Conservation (phyloP, 2,113 vertebrate species). For the Xiphias gladius region DNA sequence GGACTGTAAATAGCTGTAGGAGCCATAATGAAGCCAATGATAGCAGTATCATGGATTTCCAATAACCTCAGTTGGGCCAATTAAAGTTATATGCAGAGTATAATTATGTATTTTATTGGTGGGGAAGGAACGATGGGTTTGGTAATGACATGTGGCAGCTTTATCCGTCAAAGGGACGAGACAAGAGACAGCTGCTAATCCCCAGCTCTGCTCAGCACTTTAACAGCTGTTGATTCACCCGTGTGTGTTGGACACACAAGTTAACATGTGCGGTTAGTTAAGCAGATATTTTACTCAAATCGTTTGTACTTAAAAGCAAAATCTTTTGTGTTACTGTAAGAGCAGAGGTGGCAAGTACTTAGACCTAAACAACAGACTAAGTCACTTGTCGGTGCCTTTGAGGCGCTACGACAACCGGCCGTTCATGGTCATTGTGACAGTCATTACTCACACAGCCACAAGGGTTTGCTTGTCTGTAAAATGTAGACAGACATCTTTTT, state of each 20-base stretch:
- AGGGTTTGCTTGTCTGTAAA: not conserved
- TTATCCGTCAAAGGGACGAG: conserved; percentile 47
- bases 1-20: conserved; percentile 51
- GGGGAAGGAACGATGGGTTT: conserved; percentile 39
- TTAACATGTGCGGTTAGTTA: not conserved
- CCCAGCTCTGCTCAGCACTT: not conserved
- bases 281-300: not conserved
- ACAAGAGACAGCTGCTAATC: conserved; percentile 6
- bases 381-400: no score
- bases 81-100: conserved; percentile 52
- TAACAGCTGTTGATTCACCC: not conserved
- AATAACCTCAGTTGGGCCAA: conserved; percentile 66
- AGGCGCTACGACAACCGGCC: no score
- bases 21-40: conserved; percentile 50
- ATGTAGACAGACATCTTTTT: no score
- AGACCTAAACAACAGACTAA: no score
- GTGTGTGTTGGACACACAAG: not conserved
- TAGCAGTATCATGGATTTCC: conserved; percentile 61
- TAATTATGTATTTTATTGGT: conserved; percentile 70
- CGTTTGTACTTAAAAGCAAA: not conserved
- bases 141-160: conserved; percentile 67
- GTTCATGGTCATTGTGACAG: not conserved
- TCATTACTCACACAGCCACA: not conserved
- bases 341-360: not conserved
- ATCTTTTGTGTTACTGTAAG: not conserved